Evolutionary conservation across 2,113 vertebrate species (phyloP).

Genomic region (Passer domesticus): DNA sequence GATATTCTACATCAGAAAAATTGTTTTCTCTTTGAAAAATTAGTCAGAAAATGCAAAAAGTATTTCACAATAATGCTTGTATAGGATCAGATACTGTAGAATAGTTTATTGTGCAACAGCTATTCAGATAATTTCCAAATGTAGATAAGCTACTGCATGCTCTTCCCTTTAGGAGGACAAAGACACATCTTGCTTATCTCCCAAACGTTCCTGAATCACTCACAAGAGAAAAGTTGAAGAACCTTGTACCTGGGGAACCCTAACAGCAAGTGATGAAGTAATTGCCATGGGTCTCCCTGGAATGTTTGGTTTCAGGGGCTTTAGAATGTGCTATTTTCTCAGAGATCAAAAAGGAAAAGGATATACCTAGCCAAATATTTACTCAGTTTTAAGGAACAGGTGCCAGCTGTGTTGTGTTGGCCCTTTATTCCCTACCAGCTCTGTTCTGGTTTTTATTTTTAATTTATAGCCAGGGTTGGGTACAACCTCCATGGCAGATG

Average conservation of each 20-base stretch:
- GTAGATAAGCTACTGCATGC: background rate
- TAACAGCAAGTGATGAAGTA: background rate
- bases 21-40: background rate
- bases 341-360: background rate
- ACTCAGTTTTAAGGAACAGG: background rate
- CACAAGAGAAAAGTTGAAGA: background rate
- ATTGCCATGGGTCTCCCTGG: background rate
- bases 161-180: background rate
- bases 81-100: background rate
- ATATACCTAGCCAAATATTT: background rate
- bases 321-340: background rate
- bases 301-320: background rate
- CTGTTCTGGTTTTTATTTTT: background rate
- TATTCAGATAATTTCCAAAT: background rate
- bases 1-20: background rate
- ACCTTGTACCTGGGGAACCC: background rate
- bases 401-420: background rate
- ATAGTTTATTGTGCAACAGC: background rate
- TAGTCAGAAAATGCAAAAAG: background rate
- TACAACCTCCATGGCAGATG: background rate
- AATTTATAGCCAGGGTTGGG: background rate
- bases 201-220: background rate
- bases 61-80: background rate
- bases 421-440: background rate
- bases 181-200: background rate